Base-by-base conservation (phyloP, 1,140 invertebrate genomes). In the Sitodiplosis mosellana region DNA sequence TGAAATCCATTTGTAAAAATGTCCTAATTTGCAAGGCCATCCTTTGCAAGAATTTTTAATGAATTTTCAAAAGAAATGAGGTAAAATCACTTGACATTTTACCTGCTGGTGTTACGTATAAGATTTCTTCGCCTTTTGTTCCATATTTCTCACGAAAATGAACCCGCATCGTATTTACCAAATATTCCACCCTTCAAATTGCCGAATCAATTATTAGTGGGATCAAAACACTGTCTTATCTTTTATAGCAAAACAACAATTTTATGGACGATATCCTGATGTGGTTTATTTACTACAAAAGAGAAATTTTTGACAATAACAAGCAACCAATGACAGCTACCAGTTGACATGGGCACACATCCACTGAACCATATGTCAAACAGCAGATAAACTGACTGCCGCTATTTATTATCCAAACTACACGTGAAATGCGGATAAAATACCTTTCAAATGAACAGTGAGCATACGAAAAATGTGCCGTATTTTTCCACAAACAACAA, bases 111-210 rank as follows among this genome's bases (percentile, higher is more conserved):
- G 61, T 64, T 42, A 64, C 62, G 58, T 64, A 64, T 2, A 64
- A 55, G 45, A 64, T 59, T 52, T 64, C 62, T 51, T 64, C 61
- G 19, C 62, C 62, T 54, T 59, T 61, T 22, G 59, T 57, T 19
- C 60, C 62, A 51, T 64, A 64, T 45, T 64, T 59, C 22, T 64
- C 62, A 22, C 61, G 59, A 55, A 64, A 64, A 56, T 64, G 62
- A 46, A 64, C 61, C 54, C 60, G 63, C 62, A 64, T 64, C 53
- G 49, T 52, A 44, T 37, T 17, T 38, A 40, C n/a, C 7, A 15
- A 20, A 11, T 40, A 22, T 41, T 22, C 33, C 22, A 19, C n/a
- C 21, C 11, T 18, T n/a, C 22, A 45, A 6, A 18, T 27, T 45
- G 15, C 15, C 15, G 14, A 38, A 38, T 38, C 36, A 38, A 38